phyloP scores from a whole-genome alignment of 2,797 vertebrate species.

The Leucoraja ocellata region DNA sequence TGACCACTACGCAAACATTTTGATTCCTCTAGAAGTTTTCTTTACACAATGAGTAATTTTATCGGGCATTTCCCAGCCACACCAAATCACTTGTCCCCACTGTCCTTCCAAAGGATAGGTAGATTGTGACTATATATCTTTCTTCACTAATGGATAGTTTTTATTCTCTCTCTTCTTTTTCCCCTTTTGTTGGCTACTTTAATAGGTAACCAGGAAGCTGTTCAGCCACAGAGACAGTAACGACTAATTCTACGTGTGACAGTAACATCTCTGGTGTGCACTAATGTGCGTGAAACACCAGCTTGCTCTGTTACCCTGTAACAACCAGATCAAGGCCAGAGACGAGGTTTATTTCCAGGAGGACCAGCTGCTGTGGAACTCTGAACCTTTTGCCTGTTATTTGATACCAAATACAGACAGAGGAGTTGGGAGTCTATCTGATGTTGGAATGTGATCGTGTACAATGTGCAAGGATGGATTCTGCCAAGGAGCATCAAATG shows the following conservation, averaged over 20 bases:
- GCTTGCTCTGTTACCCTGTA: conserved; percentile 47
- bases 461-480: background rate
- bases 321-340: conserved; percentile 44
- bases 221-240: conserved; percentile 55
- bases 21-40: background rate
- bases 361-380: conserved; percentile 46
- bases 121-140: conserved; percentile 42
- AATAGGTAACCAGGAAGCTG: conserved; percentile 51
- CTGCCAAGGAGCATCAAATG: background rate
- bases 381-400: conserved; percentile 42
- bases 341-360: conserved; percentile 57
- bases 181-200: conserved; percentile 49
- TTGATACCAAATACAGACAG: background rate
- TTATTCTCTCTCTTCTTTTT: conserved; percentile 50
- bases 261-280: conserved; percentile 51
- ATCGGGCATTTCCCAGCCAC: background rate
- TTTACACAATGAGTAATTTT: background rate
- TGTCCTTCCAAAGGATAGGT: conserved; percentile 46
- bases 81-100: conserved; percentile 16
- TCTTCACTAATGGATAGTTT: conserved; percentile 55
- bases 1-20: background rate
- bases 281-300: conserved; percentile 43
- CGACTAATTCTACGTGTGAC: conserved; percentile 46
- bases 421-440: background rate
- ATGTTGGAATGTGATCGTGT: background rate